Percentiles rank a stretch among this genome's conserved stretches.
Conservation (phyloP, 2,113 vertebrate species). For the Lepisosteus oculatus region DNA sequence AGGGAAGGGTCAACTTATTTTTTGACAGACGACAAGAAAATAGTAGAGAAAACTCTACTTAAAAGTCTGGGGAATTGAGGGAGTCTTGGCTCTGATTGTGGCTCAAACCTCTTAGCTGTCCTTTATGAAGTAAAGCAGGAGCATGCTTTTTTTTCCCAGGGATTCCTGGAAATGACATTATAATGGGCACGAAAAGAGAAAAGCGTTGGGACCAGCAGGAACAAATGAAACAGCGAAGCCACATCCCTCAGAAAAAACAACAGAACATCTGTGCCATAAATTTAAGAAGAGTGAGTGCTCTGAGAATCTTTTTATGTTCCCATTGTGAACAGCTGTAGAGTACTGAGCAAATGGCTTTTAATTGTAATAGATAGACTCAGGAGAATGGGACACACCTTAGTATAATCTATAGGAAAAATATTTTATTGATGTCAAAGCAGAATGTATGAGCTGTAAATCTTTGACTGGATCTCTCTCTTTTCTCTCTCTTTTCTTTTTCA, state of each 20-base stretch:
- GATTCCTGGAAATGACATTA: constrained; percentile 20
- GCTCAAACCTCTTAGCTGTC: constrained; percentile 1
- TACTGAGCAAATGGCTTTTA: too few relatives aligned
- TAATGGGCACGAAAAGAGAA: background rate
- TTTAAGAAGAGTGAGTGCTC: too few relatives aligned
- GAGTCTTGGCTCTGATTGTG: background rate
- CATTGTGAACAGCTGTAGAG: too few relatives aligned
- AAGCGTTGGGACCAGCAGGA: background rate
- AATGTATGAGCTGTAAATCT: too few relatives aligned
- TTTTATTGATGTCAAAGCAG: too few relatives aligned
- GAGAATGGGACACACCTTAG: too few relatives aligned
- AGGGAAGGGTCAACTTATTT: background rate
- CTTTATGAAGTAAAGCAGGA: constrained; percentile 5
- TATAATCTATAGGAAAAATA: too few relatives aligned
- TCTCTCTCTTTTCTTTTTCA: too few relatives aligned
- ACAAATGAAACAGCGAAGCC: background rate
- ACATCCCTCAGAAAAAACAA: background rate
- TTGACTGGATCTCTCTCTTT: too few relatives aligned
- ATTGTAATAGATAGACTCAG: too few relatives aligned
- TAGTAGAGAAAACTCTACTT: background rate
- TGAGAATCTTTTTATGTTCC: too few relatives aligned
- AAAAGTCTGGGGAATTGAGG: background rate
- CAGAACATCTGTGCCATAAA: background rate
- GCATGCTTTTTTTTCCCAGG: constrained; percentile 11
- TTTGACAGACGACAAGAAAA: background rate